Base-by-base conservation (phyloP, 1,140 invertebrate species). In the Paralvinella palmiformis region DNA sequence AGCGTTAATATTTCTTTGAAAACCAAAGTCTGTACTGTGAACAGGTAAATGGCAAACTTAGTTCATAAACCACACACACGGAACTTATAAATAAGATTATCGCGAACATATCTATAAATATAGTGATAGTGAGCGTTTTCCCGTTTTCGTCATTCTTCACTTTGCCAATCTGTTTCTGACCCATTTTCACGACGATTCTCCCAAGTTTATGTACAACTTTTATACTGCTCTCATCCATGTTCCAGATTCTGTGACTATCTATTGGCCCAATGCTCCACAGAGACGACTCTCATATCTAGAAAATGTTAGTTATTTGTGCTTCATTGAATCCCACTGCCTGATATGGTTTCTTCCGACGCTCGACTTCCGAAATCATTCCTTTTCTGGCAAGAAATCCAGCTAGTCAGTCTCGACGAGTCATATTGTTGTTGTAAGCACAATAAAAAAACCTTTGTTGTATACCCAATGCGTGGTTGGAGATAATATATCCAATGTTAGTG, bases 181-280 rank as follows among this genome's bases (percentile, higher is more conserved):
- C 79, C 71, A 73, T 74, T 62, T 64, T 69, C 36, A 77, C 72
- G 13, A 84, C 64, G 57, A 85, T 70, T 71, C 79, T 82, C 32
- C 66, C 56, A 36, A 75, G n/a, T 66, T 78, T 79, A 24, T 81
- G 75, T 3, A 83, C 79, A 24, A 78, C 82, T 29, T 77, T 79
- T 35, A 83, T 66, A 15, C 81, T 81, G 7, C 78, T 83, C 69
- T 84, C 83, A 68, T 84, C 82, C 32, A 81, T 69, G 67, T 84
- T 83, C 58, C 73, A 82, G 17, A 83, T 78, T 17, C 33, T 60
- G 35, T 37, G n/a, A 60, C 59, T n/a, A n/a, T n/a, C n/a, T n/a
- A n/a, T n/a, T n/a, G n/a, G n/a, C n/a, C n/a, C 59, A 52, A 52
- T 17, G 48, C 48, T 52, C 22, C 17, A 15, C 3, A 36, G 57